These are phyloP conservation scores for Oncorhynchus masou DNA, from an alignment of 2,113 vertebrate species.

Conservation along the genomic window DNA sequence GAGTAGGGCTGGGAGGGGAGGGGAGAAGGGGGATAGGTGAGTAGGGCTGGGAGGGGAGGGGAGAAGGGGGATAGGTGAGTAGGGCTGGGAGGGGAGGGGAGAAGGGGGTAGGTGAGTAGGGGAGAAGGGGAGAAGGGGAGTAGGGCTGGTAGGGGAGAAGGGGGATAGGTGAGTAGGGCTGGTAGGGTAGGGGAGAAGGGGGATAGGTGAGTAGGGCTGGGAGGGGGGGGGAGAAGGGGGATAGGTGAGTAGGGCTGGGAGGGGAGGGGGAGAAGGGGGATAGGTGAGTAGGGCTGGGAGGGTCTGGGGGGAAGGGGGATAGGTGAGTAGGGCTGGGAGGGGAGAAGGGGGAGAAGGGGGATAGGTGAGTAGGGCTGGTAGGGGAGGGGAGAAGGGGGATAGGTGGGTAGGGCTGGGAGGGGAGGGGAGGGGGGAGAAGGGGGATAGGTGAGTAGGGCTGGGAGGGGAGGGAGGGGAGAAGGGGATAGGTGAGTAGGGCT, in stretches of 20 bases:
- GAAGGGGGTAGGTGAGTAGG: background rate
- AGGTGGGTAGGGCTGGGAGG: too few species aligned
- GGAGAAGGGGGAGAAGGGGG: conserved; percentile 38
- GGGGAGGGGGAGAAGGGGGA: conserved; percentile 30
- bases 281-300: background rate
- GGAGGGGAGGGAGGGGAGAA: too few species aligned
- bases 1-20: too few species aligned
- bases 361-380: conserved; percentile 24
- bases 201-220: too few species aligned
- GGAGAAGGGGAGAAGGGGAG: conserved; percentile 30
- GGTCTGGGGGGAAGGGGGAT: background rate
- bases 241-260: background rate
- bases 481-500: background rate
- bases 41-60: background rate
- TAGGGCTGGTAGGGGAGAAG: conserved; percentile 18
- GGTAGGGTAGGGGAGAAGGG: too few species aligned
- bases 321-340: conserved; percentile 8
- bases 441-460: too few species aligned
- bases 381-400: background rate
- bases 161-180: too few species aligned
- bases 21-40: too few species aligned
- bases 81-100: background rate
- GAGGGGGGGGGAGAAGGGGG: too few species aligned
- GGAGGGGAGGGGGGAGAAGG: too few species aligned
- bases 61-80: conserved; percentile 19